Base-by-base conservation (phyloP, 2,888 invertebrate genomes). In the Tiliacea citrago region DNA sequence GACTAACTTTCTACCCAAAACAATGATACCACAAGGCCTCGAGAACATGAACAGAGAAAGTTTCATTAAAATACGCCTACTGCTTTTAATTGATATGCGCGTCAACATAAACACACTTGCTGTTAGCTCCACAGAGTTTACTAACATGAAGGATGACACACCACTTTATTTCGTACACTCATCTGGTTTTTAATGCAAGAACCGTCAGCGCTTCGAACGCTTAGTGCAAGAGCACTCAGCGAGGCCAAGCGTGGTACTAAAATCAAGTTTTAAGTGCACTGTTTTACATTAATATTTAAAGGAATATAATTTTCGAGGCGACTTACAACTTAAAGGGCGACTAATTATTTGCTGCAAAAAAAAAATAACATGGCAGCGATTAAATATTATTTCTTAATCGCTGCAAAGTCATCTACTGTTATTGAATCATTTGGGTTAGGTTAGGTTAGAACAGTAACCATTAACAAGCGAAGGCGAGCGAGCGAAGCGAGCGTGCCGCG, bases 1-100 rank as follows among this genome's bases (percentile, higher is more conserved):
- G 5, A 63, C 10, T 10, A 65, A 77, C 73, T 82, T 82, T 81
- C 82, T 81, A 70, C 47, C 49, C 61, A 67, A 81, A 75, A 73
- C 79, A 84, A 82, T 84, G 68, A 65, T 82, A 61, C 42, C 55
- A 63, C 58, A 80, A 74, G 68, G 74, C 73, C 74, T 81, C 75
- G 83, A 68, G 70, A 85, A 83, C 68, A 61, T 74, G 75, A 76
- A 61, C 70, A 63, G 85, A 63, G 84, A 85, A 85, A 85, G 83
- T 85, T 61, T 74, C 65, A 85, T 83, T 75, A 67, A 73, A 75
- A 70, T 76, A 68, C 61, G 69, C 62, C 68, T 69, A 75, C 60
- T 53, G 63, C 47, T 85, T 77, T 80, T 84, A 83, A 84, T 85
- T 85, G 61, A 72, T 77, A 74, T 77, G 71, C 71, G 39, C 75